These are phyloP conservation scores for Iselma pallidipennis DNA, from an alignment of 2,888 invertebrate species.

Conservation along the genomic window DNA sequence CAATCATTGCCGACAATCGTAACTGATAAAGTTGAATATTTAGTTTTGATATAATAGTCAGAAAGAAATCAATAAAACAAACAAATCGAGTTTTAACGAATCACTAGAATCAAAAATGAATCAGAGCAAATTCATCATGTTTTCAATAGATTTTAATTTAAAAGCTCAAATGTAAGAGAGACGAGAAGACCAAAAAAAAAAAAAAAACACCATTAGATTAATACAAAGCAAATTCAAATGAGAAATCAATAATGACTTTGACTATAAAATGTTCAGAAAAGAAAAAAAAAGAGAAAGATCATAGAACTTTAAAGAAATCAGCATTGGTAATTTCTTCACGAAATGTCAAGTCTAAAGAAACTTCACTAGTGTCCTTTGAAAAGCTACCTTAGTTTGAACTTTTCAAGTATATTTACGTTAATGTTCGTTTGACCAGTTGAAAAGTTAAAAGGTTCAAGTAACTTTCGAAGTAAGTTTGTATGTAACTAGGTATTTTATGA, in stretches of 20 bases:
- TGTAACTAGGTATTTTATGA: neutral
- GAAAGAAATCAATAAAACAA: neutral
- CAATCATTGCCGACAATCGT: neutral
- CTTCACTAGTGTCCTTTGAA: neutral
- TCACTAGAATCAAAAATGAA: neutral
- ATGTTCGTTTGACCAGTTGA: neutral
- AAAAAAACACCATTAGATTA: neutral
- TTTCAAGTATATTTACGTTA: neutral
- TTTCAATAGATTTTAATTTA: neutral
- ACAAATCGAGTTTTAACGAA: too few relatives aligned
- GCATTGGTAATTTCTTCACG: conserved; percentile 18
- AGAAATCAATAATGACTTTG: neutral
- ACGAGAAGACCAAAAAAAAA: too few relatives aligned
- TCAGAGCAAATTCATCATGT: neutral
- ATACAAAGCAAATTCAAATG: neutral
- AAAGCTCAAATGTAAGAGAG: neutral
- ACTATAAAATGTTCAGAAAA: neutral
- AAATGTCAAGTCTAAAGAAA: neutral
- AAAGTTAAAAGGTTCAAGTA: neutral
- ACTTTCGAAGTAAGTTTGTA: too few relatives aligned
- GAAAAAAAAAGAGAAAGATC: neutral
- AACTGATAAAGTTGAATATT: neutral
- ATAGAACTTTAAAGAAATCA: conserved; percentile 11
- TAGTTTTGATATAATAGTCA: neutral
- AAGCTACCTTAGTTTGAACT: neutral